phyloP scores from a whole-genome alignment of 2,113 vertebrate species.

The Indicator indicator region DNA sequence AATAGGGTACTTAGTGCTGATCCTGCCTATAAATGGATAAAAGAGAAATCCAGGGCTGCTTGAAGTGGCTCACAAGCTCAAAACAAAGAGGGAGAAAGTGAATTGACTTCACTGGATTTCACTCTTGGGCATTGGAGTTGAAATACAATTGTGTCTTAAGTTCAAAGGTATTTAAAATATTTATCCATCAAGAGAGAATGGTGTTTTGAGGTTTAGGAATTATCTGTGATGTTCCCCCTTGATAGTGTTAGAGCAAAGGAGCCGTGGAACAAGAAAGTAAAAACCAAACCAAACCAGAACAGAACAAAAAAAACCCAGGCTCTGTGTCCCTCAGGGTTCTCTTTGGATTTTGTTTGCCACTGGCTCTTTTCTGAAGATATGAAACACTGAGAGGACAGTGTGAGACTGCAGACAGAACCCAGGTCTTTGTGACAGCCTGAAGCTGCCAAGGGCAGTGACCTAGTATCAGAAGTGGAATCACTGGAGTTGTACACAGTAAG shows the following conservation, averaged over 20 bases:
- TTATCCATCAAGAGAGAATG: neutral
- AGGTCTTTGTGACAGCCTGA: neutral
- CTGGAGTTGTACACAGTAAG: neutral
- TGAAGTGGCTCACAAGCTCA: neutral
- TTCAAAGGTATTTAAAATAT: neutral
- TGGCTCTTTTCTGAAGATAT: neutral
- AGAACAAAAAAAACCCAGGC: neutral
- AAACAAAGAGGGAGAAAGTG: neutral
- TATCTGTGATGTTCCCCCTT: neutral
- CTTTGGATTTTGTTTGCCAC: neutral
- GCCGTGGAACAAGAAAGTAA: neutral
- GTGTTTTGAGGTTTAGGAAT: neutral
- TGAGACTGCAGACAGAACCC: neutral
- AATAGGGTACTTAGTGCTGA: neutral
- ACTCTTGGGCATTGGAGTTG: neutral
- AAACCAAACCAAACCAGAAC: neutral
- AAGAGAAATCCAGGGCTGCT: neutral
- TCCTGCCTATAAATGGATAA: conserved; percentile 6
- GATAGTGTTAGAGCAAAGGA: neutral
- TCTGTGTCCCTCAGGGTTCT: neutral
- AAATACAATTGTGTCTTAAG: neutral
- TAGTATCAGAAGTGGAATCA: neutral
- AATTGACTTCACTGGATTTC: conserved; percentile 1
- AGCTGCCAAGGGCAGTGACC: neutral
- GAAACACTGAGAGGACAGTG: neutral